A percentile compares a stretch with the other conserved stretches of the same genome.
These are phyloP conservation scores for Danio choprae DNA, from an alignment of 2,797 vertebrate species.

Conservation along the genomic window DNA sequence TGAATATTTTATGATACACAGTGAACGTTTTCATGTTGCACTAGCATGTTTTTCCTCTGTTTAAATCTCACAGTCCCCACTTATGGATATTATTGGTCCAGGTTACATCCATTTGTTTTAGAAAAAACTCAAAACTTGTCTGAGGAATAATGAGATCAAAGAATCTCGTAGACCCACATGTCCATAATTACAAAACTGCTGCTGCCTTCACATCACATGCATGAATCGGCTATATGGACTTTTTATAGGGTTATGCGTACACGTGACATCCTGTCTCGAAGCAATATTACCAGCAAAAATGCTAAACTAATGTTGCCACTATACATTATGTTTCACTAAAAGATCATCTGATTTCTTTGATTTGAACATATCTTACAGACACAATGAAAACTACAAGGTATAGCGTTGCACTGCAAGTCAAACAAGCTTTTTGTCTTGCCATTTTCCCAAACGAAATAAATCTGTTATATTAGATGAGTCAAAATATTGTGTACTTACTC, in stretches of 20 bases:
- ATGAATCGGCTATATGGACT: constrained; percentile 6
- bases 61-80: neutral
- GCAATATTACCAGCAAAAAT: neutral
- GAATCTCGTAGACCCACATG: neutral
- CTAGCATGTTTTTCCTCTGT: too few relatives aligned
- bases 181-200: constrained; percentile 8
- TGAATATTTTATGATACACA: neutral
- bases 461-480: constrained; percentile 41
- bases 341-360: neutral
- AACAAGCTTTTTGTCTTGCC: neutral
- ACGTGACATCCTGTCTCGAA: neutral
- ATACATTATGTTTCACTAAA: neutral
- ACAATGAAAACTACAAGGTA: neutral
- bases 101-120: neutral
- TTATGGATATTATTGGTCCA: neutral
- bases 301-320: neutral
- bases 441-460: neutral
- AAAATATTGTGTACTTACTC: constrained; percentile 35
- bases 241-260: constrained; percentile 8
- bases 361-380: neutral
- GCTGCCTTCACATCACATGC: neutral
- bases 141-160: constrained; percentile 24
- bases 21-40: too few relatives aligned
- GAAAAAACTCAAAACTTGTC: neutral
- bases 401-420: neutral